Conservation (phyloP, 1,140 invertebrate species). For the Euwallacea similis region DNA sequence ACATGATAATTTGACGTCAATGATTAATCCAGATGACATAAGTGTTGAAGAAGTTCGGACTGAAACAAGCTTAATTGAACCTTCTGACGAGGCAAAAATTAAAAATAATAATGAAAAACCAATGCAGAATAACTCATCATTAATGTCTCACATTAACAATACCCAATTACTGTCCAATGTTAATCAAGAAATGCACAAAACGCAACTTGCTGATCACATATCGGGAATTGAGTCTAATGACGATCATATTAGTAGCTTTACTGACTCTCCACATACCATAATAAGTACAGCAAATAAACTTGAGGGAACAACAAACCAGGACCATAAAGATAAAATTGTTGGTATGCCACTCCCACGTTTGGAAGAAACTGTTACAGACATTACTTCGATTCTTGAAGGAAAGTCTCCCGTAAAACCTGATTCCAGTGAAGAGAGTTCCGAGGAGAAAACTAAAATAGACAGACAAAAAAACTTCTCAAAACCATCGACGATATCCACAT, state of each 20-base stretch:
- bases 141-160: too few species aligned
- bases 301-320: not conserved
- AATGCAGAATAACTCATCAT: too few species aligned
- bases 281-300: not conserved
- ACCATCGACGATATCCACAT: not conserved
- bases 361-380: not conserved
- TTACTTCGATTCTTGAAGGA: not conserved
- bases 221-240: too few species aligned
- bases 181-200: not conserved
- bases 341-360: not conserved
- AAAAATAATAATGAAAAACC: too few species aligned
- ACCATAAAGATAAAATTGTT: not conserved
- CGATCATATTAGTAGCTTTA: too few species aligned
- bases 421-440: not conserved
- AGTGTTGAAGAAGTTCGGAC: not conserved
- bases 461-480: not conserved
- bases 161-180: too few species aligned
- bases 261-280: too few species aligned
- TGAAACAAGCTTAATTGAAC: not conserved
- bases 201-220: not conserved
- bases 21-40: conserved; percentile 6
- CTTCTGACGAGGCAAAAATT: too few species aligned
- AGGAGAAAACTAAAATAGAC: not conserved
- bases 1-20: not conserved
- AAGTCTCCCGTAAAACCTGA: not conserved